phyloP scores from a whole-genome alignment of 2,888 invertebrate genomes.

The Bruchidius siliquastri region DNA sequence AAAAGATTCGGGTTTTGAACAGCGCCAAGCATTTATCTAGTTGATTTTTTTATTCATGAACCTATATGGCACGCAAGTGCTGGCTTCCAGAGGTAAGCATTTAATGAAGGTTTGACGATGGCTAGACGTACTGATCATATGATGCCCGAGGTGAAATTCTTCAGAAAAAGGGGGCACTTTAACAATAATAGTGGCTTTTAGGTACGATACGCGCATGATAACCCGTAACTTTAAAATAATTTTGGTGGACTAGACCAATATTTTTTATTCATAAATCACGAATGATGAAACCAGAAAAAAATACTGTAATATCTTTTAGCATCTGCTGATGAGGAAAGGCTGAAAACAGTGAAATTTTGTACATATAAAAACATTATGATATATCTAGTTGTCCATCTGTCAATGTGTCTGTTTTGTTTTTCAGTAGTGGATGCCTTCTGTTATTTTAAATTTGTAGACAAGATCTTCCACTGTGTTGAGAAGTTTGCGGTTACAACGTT shows the following conservation, averaged over 20 bases:
- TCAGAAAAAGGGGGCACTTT: not conserved
- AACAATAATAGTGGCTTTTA: not conserved
- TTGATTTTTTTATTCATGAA: not conserved
- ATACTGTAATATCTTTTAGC: too few relatives aligned
- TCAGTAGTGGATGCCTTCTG: too few relatives aligned
- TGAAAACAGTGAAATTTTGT: too few relatives aligned
- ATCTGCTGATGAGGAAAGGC: too few relatives aligned
- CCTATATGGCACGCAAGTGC: not conserved
- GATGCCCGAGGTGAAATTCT: not conserved
- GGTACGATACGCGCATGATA: not conserved
- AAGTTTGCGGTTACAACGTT: too few relatives aligned
- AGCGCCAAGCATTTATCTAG: not conserved
- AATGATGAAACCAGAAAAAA: not conserved
- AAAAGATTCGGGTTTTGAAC: not conserved
- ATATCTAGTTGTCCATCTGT: too few relatives aligned
- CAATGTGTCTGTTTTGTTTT: too few relatives aligned
- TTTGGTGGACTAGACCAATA: not conserved
- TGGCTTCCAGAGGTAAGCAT: not conserved
- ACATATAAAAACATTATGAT: too few relatives aligned
- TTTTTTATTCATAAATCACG: not conserved
- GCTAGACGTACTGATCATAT: not conserved
- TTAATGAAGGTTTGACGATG: not conserved
- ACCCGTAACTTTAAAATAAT: not conserved
- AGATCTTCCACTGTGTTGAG: too few relatives aligned
- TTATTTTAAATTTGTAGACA: too few relatives aligned